phyloP scores from a whole-genome alignment of 2,888 invertebrate species.

The Luffia ferchaultella region DNA sequence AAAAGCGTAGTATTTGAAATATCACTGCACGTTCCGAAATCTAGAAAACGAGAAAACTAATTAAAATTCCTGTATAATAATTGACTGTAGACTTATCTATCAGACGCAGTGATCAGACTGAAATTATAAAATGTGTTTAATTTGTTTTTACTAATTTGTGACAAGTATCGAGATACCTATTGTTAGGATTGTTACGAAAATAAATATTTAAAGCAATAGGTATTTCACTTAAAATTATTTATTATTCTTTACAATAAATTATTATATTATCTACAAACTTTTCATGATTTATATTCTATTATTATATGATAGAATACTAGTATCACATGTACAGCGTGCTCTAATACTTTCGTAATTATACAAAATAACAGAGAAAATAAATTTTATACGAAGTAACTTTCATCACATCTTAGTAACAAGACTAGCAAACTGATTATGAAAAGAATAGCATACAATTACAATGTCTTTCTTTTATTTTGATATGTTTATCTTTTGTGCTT shows the following conservation, averaged over 20 bases:
- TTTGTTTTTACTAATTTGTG: background rate
- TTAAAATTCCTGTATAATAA: too few relatives aligned
- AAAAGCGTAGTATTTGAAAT: too few relatives aligned
- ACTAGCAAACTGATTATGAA: constrained; percentile 51
- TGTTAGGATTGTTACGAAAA: too few relatives aligned
- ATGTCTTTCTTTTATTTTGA: constrained; percentile 35
- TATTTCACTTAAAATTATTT: constrained; percentile 12
- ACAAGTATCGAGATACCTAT: constrained; percentile 2
- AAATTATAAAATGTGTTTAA: background rate
- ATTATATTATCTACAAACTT: constrained; percentile 18
- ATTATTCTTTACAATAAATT: constrained; percentile 34
- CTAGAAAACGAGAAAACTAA: too few relatives aligned
- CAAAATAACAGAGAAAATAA: constrained; percentile 18
- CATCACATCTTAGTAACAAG: constrained; percentile 41
- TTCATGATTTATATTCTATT: background rate
- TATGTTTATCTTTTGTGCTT: constrained; percentile 36
- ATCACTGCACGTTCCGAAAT: too few relatives aligned
- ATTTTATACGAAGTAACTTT: constrained; percentile 6
- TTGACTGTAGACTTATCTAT: too few relatives aligned
- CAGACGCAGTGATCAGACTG: background rate
- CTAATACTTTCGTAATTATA: constrained; percentile 23
- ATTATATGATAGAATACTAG: constrained; percentile 44
- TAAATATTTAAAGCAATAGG: constrained; percentile 4
- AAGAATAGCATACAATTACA: constrained; percentile 46
- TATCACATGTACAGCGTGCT: constrained; percentile 58